Percentiles rank a stretch among this genome's conserved stretches.
Evolutionary conservation across 2,797 vertebrate genomes (phyloP).

Genomic region (Coregonus sp.): DNA sequence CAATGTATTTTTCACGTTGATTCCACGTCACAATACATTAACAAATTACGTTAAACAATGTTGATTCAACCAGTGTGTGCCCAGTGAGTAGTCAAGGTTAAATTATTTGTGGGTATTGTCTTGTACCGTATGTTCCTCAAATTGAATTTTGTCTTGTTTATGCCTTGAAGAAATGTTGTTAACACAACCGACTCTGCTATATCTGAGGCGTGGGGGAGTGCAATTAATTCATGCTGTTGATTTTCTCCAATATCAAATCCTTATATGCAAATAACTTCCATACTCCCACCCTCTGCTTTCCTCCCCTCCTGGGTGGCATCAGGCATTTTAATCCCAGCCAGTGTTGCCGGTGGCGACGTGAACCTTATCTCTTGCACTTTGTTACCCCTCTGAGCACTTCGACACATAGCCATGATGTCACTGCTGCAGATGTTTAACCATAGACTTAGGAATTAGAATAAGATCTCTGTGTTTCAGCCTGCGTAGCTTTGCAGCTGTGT

Average conservation of each 20-base stretch:
- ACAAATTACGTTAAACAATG: too few relatives aligned
- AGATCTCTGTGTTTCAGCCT: background rate
- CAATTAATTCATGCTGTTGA: conserved; percentile 12
- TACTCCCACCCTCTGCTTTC: background rate
- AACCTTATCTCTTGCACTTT: conserved; percentile 21
- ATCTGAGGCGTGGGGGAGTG: background rate
- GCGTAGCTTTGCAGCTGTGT: conserved; percentile 17
- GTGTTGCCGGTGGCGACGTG: conserved; percentile 18
- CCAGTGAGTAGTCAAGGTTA: too few relatives aligned
- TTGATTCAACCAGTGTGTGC: too few relatives aligned
- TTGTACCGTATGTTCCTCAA: background rate
- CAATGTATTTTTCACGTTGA: too few relatives aligned
- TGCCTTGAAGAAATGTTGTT: conserved; percentile 24
- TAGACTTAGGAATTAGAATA: too few relatives aligned
- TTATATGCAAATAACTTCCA: conserved; percentile 23
- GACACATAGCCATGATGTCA: conserved; percentile 34
- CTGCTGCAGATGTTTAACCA: conserved; percentile 24
- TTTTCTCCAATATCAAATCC: conserved; percentile 29
- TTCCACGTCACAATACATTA: too few relatives aligned
- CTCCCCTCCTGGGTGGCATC: conserved; percentile 1
- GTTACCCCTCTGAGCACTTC: conserved; percentile 17
- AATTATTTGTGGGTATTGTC: background rate
- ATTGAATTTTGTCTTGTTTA: conserved; percentile 17
- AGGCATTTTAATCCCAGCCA: conserved; percentile 30
- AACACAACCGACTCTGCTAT: conserved; percentile 14